Percentiles rank a stretch among this genome's conserved stretches.
phyloP scores from a whole-genome alignment of 2,888 invertebrate species.

The Cancer borealis region DNA sequence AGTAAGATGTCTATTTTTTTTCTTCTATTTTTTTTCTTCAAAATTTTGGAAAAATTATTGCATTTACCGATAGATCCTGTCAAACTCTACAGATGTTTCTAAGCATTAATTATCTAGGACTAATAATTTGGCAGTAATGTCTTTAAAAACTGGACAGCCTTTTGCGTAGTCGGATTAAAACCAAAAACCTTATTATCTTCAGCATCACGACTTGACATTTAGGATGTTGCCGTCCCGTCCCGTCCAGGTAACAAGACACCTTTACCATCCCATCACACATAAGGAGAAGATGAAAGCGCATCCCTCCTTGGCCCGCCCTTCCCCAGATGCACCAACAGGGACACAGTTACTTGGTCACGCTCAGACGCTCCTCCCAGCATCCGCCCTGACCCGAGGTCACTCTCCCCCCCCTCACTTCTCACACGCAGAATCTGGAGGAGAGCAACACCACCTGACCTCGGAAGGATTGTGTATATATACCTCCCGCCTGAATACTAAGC shows the following conservation, averaged over 20 bases:
- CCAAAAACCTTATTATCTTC: neutral
- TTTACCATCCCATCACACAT: neutral
- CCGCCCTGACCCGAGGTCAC: slow-evolving; percentile 2
- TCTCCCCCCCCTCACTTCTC: neutral
- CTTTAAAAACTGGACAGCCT: neutral
- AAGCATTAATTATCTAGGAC: too few relatives aligned
- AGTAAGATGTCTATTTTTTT: too few relatives aligned
- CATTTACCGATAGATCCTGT: too few relatives aligned
- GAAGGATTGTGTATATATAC: neutral
- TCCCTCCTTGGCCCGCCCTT: neutral
- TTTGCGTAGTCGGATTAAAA: neutral
- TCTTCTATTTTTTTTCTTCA: too few relatives aligned
- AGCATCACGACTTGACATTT: slow-evolving; percentile 36
- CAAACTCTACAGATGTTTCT: too few relatives aligned
- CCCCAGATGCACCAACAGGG: neutral
- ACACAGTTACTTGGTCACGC: slow-evolving; percentile 39
- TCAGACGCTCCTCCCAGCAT: slow-evolving; percentile 23
- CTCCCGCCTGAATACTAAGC: neutral
- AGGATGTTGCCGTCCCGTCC: neutral
- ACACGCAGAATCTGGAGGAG: slow-evolving; percentile 45
- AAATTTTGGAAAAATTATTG: too few relatives aligned
- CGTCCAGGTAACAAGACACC: slow-evolving; percentile 14
- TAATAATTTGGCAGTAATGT: neutral
- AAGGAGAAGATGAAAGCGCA: neutral
- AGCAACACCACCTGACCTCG: slow-evolving; percentile 38